Conservation (phyloP, 2,888 invertebrate genomes). For the Operophtera brumata region DNA sequence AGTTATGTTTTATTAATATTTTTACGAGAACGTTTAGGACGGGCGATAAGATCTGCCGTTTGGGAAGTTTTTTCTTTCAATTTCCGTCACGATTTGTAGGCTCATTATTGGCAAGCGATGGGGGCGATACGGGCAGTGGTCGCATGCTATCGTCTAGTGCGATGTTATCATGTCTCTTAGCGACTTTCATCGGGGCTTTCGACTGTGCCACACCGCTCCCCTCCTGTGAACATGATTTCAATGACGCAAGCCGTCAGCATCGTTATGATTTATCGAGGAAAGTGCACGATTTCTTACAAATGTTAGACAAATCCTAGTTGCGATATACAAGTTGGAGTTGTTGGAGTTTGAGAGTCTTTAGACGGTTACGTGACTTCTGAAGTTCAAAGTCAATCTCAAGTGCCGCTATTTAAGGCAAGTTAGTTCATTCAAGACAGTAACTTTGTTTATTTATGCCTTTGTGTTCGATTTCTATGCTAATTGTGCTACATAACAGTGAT, state of each 20-base stretch:
- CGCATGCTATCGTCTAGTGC: conserved; percentile 67
- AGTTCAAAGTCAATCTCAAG: conserved; percentile 52
- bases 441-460: conserved; percentile 39
- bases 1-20: conserved; percentile 81
- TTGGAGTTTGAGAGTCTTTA: conserved; percentile 39
- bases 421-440: conserved; percentile 40
- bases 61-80: conserved; percentile 80
- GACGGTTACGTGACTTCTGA: conserved; percentile 41
- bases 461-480: conserved; percentile 35
- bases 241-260: conserved; percentile 51
- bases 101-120: conserved; percentile 77
- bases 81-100: conserved; percentile 80
- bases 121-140: conserved; percentile 78
- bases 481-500: conserved; percentile 20
- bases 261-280: conserved; percentile 64
- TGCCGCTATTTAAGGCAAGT: conserved; percentile 48
- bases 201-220: conserved; percentile 54
- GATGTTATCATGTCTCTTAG: conserved; percentile 75
- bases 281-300: conserved; percentile 17
- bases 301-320: conserved; percentile 29
- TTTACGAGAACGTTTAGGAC: conserved; percentile 80
- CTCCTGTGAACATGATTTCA: conserved; percentile 69
- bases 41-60: conserved; percentile 75
- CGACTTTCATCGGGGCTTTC: conserved; percentile 75
- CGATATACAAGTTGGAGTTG: conserved; percentile 34